Conservation (phyloP, 1,140 invertebrate species). For the Drosophila repletoides region DNA sequence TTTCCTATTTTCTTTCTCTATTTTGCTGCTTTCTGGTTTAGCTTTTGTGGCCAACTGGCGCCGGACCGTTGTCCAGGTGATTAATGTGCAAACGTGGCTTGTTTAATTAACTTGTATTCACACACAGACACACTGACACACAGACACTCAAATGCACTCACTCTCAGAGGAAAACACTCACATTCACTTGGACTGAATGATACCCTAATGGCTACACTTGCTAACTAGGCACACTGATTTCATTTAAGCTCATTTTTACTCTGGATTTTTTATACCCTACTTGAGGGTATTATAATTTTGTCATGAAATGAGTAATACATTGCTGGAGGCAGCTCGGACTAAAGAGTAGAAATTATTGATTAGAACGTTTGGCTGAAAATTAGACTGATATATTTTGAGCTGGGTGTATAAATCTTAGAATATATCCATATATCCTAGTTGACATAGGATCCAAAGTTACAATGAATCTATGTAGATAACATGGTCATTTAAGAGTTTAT, state of each 20-base stretch:
- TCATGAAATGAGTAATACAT: no score
- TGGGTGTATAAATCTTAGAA: no score
- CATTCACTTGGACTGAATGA: conserved; percentile 14
- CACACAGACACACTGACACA: conserved; percentile 11
- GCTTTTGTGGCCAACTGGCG: conserved; percentile 25
- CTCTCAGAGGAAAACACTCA: not conserved
- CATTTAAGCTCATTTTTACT: not conserved
- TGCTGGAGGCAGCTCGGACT: no score
- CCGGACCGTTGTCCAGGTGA: conserved; percentile 59
- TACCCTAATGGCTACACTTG: conserved; percentile 42
- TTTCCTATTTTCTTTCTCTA: conserved; percentile 23
- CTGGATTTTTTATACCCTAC: no score
- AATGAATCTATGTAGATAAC: no score
- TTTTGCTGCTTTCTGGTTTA: conserved; percentile 24
- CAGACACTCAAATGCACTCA: not conserved
- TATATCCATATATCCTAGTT: no score
- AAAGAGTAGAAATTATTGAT: no score
- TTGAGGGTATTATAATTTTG: no score
- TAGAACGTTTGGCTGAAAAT: no score
- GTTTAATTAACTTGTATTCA: conserved; percentile 73
- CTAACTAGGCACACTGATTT: conserved; percentile 31
- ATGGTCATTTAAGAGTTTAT: no score
- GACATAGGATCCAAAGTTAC: no score
- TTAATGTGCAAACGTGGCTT: conserved; percentile 66
- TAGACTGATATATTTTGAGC: no score